phyloP scores from a whole-genome alignment of 2,888 invertebrate species.

The Parelbella ahira region DNA sequence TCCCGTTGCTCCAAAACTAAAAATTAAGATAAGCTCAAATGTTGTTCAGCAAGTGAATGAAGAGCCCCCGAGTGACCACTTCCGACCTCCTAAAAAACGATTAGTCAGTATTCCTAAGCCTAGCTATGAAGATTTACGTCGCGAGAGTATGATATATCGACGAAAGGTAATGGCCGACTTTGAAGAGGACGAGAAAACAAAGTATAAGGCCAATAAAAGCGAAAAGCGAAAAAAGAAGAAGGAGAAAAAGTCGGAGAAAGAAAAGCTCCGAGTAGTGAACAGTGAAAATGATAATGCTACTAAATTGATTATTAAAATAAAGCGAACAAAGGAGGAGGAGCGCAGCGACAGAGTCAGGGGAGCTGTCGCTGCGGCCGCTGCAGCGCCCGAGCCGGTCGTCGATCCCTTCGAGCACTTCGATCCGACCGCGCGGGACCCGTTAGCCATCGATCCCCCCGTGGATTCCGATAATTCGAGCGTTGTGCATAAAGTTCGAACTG shows the following conservation, averaged over 20 bases:
- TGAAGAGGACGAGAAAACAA: slow-evolving; percentile 83
- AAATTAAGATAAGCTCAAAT: slow-evolving; percentile 86
- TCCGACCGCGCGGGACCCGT: slow-evolving; percentile 67
- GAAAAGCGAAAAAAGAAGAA: slow-evolving; percentile 74
- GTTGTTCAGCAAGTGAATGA: slow-evolving; percentile 75
- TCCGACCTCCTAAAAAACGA: slow-evolving; percentile 91
- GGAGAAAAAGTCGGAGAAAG: slow-evolving; percentile 78
- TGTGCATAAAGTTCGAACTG: slow-evolving; percentile 81
- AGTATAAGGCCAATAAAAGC: slow-evolving; percentile 61
- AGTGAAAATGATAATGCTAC: slow-evolving; percentile 82
- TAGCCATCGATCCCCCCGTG: slow-evolving; percentile 66
- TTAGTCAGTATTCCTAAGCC: slow-evolving; percentile 83
- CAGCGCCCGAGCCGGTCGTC: slow-evolving; percentile 50
- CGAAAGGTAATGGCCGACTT: slow-evolving; percentile 92
- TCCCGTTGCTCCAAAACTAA: slow-evolving; percentile 84
- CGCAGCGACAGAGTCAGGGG: no score
- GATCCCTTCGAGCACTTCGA: slow-evolving; percentile 69
- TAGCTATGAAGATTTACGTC: slow-evolving; percentile 88
- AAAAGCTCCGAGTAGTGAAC: slow-evolving; percentile 74
- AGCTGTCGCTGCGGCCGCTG: slow-evolving; percentile 51
- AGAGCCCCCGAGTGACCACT: slow-evolving; percentile 72
- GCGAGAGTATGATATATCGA: slow-evolving; percentile 93
- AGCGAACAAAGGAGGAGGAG: slow-evolving; percentile 70
- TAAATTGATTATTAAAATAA: slow-evolving; percentile 89
- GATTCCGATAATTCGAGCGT: slow-evolving; percentile 60